A percentile compares a stretch with the other conserved stretches of the same genome.
Evolutionary conservation across 2,113 vertebrate genomes (phyloP).

Genomic region (Hydrochoerus hydrochaeris): DNA sequence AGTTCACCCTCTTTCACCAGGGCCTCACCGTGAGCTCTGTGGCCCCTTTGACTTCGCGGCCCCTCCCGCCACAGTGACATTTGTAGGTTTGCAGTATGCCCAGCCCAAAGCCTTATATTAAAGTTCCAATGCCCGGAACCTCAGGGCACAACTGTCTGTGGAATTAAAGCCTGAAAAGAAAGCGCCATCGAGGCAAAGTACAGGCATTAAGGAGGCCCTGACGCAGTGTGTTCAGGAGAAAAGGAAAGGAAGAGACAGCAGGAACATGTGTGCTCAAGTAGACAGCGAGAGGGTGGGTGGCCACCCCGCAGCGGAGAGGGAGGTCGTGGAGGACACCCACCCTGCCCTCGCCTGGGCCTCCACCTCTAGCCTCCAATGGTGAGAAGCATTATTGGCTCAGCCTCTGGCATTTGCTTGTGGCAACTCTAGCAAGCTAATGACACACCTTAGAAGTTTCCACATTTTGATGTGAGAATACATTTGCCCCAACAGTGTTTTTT

Average conservation of each 20-base stretch:
- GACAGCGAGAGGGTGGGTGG: rapidly evolving
- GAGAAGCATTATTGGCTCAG: not conserved
- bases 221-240: not conserved
- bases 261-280: rapidly evolving
- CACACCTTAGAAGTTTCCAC: not conserved
- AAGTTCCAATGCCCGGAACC: no score
- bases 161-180: not conserved
- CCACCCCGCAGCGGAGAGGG: not conserved
- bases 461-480: not conserved
- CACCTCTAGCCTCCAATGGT: not conserved
- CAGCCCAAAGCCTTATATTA: not conserved
- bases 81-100: not conserved
- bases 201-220: rapidly evolving
- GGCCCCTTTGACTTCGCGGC: not conserved
- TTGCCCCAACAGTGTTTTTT: not conserved
- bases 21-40: rapidly evolving
- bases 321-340: not conserved
- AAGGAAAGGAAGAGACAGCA: not conserved
- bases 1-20: rapidly evolving
- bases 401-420: not conserved
- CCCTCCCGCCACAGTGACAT: not conserved
- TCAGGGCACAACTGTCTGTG: not conserved
- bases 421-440: not conserved
- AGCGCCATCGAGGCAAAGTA: not conserved
- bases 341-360: not conserved